These are phyloP conservation scores for Pseudococcus longispinus DNA, from an alignment of 2,888 invertebrate species.

Conservation along the genomic window DNA sequence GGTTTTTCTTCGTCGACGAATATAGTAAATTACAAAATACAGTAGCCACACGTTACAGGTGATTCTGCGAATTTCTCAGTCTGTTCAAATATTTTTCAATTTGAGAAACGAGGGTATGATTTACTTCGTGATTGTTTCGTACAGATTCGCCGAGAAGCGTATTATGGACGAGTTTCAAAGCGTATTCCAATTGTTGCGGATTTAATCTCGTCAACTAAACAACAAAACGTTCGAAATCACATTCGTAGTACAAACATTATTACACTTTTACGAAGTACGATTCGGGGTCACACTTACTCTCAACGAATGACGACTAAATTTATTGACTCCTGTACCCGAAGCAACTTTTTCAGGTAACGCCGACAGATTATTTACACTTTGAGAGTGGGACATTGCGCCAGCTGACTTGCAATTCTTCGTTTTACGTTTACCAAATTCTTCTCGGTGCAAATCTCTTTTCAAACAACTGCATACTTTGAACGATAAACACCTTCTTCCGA, in stretches of 20 bases:
- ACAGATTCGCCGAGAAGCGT: constrained; percentile 43
- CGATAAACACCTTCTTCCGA: constrained; percentile 73
- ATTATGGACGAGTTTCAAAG: constrained; percentile 35
- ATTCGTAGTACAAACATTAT: too few relatives aligned
- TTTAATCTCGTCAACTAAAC: constrained; percentile 41
- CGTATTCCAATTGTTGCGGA: not conserved
- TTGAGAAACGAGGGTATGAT: constrained; percentile 1
- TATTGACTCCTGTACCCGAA: not conserved
- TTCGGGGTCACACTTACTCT: not conserved
- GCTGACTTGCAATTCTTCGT: constrained; percentile 22
- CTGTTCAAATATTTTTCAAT: constrained; percentile 28
- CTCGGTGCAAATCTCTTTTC: constrained; percentile 74
- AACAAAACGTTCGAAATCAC: not conserved
- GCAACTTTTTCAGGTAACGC: not conserved
- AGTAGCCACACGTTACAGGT: not conserved
- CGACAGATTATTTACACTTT: not conserved
- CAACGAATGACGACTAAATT: not conserved
- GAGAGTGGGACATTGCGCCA: not conserved
- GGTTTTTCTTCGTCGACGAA: too few relatives aligned
- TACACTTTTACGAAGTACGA: not conserved
- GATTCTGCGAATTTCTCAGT: not conserved
- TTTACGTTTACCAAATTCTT: constrained; percentile 64
- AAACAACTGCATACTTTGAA: constrained; percentile 81
- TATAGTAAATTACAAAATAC: not conserved
- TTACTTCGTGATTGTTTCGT: constrained; percentile 29